Base-by-base conservation (phyloP, 64 coral and sea anemone species). In the Montipora capricornis region DNA sequence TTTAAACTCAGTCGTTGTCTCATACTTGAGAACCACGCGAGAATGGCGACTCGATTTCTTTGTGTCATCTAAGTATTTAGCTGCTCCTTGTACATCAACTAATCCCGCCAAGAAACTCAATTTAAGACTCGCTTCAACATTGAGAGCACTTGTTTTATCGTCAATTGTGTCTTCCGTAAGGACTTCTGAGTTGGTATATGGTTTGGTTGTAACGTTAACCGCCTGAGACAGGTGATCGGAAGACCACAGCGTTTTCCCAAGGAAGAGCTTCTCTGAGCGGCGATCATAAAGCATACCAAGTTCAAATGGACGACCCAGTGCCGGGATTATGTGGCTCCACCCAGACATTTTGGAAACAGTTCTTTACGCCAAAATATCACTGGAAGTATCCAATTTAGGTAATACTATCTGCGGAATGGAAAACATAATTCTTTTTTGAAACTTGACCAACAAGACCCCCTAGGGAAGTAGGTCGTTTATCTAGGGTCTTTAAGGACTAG, bases 231-330 rank as follows among this genome's bases (percentile, higher is more conserved):
- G n/a, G n/a, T 22, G 22, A 22, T 22, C 22, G 0, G 22, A 0
- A 48, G 91, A 87, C 91, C 82, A 93, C 69, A 93, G 20, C 6
- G 70, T 93, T 46, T 87, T 17, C 49, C 82, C 80, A 75, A 75
- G 57, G 8, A 87, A 87, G 44, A 93, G 26, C 14, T 64, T 73
- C 8, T 93, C 92, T 64, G 75, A 80, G 47, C 92, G 85, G 22
- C 92, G 74, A 80, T 93, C 84, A 59, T 93, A 93, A 17, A 93
- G 84, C 92, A 93, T 93, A 20, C 92, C 92, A 70, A 93, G 84
- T 47, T 47, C 61, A 88, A 93, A 93, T 5, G 92, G 85, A 5
- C 92, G 76, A 46, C 92, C 92, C 16, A 93, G 62, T 44, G 91
- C 81, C n/a, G 91, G 74, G 50, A 93, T 87, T 68, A 22, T 93